Percentiles rank a stretch among this genome's conserved stretches.
Evolutionary conservation across 1,140 invertebrate species (phyloP).

Genomic region (Drosophila insularis): DNA sequence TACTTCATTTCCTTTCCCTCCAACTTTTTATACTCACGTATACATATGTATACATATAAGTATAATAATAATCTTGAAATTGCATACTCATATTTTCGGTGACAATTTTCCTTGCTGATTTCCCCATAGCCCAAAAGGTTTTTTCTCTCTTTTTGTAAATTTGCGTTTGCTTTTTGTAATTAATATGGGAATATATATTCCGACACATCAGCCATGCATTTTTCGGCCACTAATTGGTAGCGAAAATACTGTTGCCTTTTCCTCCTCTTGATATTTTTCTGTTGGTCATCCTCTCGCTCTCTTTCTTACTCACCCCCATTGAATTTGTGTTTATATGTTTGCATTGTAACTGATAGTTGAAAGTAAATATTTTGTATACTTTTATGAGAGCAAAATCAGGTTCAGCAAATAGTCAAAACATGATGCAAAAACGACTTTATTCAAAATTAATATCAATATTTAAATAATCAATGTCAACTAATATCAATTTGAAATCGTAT

Average conservation of each 20-base stretch:
- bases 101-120: constrained; percentile 57
- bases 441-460: background rate
- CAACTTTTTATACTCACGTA: background rate
- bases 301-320: background rate
- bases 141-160: background rate
- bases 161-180: constrained; percentile 38
- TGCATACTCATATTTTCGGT: constrained; percentile 35
- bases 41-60: background rate
- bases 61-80: constrained; percentile 47
- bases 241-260: constrained; percentile 16
- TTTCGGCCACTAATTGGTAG: constrained; percentile 50
- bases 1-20: constrained; percentile 23
- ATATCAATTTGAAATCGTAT: background rate
- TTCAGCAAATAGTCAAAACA: background rate
- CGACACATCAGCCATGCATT: constrained; percentile 38
- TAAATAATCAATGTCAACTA: background rate
- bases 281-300: background rate
- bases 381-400: background rate
- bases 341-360: background rate
- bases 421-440: background rate
- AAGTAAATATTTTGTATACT: background rate
- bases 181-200: constrained; percentile 39
- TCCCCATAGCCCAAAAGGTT: constrained; percentile 43
- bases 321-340: background rate
- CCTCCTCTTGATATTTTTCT: background rate